Evolutionary conservation across 2,113 vertebrate genomes (phyloP).

Genomic region (Hylia prasina): DNA sequence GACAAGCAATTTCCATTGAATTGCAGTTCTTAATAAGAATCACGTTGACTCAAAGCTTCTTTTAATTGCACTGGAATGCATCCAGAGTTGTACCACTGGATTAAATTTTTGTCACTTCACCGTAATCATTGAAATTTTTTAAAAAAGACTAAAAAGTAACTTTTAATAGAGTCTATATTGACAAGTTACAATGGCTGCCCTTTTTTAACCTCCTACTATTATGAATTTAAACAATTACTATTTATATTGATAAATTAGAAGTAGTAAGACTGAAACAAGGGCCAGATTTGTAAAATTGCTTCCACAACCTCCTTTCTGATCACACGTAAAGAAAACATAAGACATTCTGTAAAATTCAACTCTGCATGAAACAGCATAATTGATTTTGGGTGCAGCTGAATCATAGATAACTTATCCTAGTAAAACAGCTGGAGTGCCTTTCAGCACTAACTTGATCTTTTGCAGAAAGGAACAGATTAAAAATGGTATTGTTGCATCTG

Average conservation of each 20-base stretch:
- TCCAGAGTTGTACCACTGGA: not conserved
- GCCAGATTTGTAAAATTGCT: not conserved
- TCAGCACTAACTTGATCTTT: not conserved
- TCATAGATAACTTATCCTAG: not conserved
- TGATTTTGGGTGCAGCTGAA: not conserved
- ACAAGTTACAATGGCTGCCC: not conserved
- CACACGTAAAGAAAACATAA: not conserved
- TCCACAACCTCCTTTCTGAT: not conserved
- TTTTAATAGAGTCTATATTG: not conserved
- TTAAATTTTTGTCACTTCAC: not conserved
- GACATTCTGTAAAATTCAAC: not conserved
- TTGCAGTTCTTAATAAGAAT: not conserved
- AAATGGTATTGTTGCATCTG: not conserved
- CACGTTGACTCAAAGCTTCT: not conserved
- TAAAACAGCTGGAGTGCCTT: not conserved
- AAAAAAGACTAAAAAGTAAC: not conserved
- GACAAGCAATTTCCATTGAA: constrained; percentile 6
- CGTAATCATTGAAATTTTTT: not conserved
- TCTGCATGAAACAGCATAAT: not conserved
- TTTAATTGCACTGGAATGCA: not conserved
- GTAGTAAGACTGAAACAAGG: not conserved
- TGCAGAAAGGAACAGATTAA: not conserved
- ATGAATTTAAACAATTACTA: not conserved
- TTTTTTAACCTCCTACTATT: not conserved
- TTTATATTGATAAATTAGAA: not conserved